Percentiles rank a stretch among this genome's conserved stretches.
Conservation (phyloP, 2,888 invertebrate genomes). For the Rhimphoctona megacephalus region DNA sequence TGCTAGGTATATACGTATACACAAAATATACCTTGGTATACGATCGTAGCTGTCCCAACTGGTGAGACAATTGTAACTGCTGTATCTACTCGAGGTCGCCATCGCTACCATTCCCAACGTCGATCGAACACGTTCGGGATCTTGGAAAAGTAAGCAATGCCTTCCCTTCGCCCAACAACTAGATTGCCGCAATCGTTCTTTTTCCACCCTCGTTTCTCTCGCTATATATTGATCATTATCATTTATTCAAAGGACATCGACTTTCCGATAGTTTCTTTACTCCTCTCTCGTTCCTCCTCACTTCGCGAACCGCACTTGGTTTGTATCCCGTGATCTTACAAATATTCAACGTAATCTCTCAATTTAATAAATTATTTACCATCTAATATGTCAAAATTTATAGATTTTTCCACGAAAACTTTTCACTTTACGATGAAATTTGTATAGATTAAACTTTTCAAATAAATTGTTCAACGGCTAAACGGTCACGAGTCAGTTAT, state of each 20-base stretch:
- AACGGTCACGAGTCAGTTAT: too few relatives aligned
- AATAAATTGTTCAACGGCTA: not conserved
- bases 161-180: not conserved
- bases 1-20: not conserved
- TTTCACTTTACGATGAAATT: not conserved
- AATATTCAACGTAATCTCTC: constrained; percentile 34
- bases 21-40: constrained; percentile 91
- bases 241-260: constrained; percentile 66
- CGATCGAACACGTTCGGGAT: constrained; percentile 62
- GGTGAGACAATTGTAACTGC: constrained; percentile 94
- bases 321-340: constrained; percentile 10
- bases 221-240: constrained; percentile 66
- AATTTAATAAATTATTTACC: not conserved
- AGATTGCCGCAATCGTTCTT: constrained; percentile 28
- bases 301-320: not conserved
- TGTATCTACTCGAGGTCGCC: constrained; percentile 92
- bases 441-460: not conserved
- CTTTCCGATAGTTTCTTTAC: constrained; percentile 49
- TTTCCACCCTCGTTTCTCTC: constrained; percentile 36
- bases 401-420: not conserved
- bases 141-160: constrained; percentile 49
- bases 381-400: not conserved
- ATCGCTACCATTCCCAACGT: constrained; percentile 83
- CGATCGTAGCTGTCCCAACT: constrained; percentile 96
- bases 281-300: not conserved